Evolutionary conservation across 2,888 invertebrate species (phyloP).

Genomic region (Pristionchus maxplancki): DNA sequence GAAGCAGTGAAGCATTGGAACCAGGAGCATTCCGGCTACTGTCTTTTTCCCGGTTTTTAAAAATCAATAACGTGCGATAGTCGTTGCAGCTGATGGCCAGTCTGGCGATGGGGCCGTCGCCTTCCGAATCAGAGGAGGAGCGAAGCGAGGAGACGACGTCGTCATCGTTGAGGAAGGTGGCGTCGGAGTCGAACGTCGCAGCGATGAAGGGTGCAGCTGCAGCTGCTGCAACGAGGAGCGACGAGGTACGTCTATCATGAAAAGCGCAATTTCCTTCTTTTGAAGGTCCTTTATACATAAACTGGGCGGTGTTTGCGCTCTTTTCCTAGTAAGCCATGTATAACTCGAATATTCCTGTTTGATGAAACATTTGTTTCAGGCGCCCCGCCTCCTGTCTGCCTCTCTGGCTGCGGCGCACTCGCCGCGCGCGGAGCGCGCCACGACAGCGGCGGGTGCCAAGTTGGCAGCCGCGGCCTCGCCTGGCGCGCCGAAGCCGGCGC

Average conservation of each 20-base stretch:
- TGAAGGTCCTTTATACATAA: too few species aligned
- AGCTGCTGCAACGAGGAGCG: background rate
- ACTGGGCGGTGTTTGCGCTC: too few species aligned
- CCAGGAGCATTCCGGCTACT: too few species aligned
- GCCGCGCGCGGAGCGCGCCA: background rate
- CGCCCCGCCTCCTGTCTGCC: background rate
- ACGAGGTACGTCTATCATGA: background rate
- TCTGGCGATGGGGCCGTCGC: background rate
- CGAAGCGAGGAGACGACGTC: background rate
- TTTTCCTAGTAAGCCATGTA: too few species aligned
- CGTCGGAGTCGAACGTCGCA: background rate
- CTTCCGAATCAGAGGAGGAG: background rate
- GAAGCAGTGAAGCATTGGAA: too few species aligned
- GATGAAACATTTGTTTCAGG: background rate
- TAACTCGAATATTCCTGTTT: too few species aligned
- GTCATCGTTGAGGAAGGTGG: background rate
- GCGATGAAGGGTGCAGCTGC: too few species aligned
- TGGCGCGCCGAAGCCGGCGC: background rate
- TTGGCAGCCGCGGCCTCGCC: background rate
- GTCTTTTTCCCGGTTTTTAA: too few species aligned
- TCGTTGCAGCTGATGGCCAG: background rate
- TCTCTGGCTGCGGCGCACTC: background rate
- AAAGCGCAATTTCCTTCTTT: too few species aligned
- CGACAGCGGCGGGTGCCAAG: background rate
- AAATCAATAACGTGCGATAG: too few species aligned